Percentiles rank a stretch among this genome's conserved stretches.
Evolutionary conservation across 1,140 invertebrate species (phyloP).

Genomic region (Hestina assimilis): DNA sequence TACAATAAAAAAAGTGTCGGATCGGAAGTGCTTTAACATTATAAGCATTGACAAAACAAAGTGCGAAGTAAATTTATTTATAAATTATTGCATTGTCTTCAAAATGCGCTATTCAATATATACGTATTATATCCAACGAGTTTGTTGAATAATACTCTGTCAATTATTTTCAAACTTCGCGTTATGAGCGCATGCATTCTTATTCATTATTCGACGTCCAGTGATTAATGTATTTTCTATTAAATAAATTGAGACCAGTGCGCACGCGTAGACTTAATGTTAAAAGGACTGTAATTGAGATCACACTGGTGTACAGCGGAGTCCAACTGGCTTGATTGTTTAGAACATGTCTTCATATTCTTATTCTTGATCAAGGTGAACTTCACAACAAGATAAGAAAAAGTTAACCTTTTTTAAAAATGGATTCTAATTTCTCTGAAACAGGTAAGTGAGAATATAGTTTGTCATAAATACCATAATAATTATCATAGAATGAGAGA

Average conservation of each 20-base stretch:
- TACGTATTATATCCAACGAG: slow-evolving; percentile 11
- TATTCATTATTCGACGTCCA: slow-evolving; percentile 35
- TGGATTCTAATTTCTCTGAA: background rate
- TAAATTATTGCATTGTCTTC: slow-evolving; percentile 1
- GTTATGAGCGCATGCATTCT: slow-evolving; percentile 34
- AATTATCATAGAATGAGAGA: too few relatives aligned
- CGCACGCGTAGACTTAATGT: slow-evolving; percentile 66
- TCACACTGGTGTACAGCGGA: slow-evolving; percentile 35
- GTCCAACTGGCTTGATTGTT: slow-evolving; percentile 14
- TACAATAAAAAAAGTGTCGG: background rate
- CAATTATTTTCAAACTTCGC: slow-evolving; percentile 58
- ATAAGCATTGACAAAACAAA: background rate
- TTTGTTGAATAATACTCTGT: slow-evolving; percentile 55
- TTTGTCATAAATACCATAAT: too few relatives aligned
- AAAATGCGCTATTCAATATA: background rate
- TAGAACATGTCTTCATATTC: slow-evolving; percentile 7
- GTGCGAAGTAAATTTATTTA: slow-evolving; percentile 2
- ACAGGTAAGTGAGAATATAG: background rate
- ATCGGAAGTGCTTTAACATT: slow-evolving; percentile 1
- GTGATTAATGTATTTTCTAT: slow-evolving; percentile 69
- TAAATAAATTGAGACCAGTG: slow-evolving; percentile 60
- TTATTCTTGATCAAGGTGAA: background rate
- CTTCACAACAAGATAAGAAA: background rate
- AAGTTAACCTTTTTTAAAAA: background rate
- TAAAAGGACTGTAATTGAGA: slow-evolving; percentile 50